A percentile compares a stretch with the other conserved stretches of the same genome.
phyloP scores from a whole-genome alignment of 2,888 invertebrate genomes.

The Tolmerus cingulatus region DNA sequence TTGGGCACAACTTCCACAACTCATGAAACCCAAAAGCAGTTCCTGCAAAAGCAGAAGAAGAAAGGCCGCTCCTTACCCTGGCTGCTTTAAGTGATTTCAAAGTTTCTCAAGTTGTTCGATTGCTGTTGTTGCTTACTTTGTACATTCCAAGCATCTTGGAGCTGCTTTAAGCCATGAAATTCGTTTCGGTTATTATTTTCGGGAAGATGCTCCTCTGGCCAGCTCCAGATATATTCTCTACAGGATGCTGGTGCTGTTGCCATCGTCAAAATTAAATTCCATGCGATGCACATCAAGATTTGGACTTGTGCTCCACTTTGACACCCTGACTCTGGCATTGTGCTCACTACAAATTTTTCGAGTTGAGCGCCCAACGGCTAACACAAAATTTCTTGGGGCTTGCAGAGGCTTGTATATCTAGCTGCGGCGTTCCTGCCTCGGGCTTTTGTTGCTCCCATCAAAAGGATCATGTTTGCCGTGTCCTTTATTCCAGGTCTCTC shows the following conservation, averaged over 20 bases:
- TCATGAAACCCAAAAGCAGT: slow-evolving; percentile 37
- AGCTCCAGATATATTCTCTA: not conserved
- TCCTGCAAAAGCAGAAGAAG: not conserved
- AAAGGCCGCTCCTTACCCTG: not conserved
- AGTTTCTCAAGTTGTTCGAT: slow-evolving; percentile 28
- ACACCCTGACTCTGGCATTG: not conserved
- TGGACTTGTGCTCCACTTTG: not conserved
- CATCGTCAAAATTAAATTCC: not conserved
- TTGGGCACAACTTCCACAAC: slow-evolving; percentile 36
- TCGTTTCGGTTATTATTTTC: slow-evolving; percentile 33
- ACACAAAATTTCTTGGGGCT: not conserved
- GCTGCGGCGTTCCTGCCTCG: not conserved
- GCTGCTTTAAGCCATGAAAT: slow-evolving; percentile 16
- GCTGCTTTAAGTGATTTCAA: slow-evolving; percentile 32
- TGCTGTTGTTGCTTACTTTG: slow-evolving; percentile 33
- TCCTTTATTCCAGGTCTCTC: not conserved
- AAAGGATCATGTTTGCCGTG: not conserved
- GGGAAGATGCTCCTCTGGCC: not conserved
- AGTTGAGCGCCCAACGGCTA: not conserved
- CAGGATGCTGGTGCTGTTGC: not conserved
- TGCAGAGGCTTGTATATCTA: not conserved
- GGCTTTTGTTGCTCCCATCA: not conserved
- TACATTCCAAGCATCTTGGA: slow-evolving; percentile 2
- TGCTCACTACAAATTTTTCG: not conserved
- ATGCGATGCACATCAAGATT: not conserved